Evolutionary conservation across 2,888 invertebrate genomes (phyloP), one percentile per base, ranked within the genome.

Genomic region (Amphipyra tragopoginis): DNA sequence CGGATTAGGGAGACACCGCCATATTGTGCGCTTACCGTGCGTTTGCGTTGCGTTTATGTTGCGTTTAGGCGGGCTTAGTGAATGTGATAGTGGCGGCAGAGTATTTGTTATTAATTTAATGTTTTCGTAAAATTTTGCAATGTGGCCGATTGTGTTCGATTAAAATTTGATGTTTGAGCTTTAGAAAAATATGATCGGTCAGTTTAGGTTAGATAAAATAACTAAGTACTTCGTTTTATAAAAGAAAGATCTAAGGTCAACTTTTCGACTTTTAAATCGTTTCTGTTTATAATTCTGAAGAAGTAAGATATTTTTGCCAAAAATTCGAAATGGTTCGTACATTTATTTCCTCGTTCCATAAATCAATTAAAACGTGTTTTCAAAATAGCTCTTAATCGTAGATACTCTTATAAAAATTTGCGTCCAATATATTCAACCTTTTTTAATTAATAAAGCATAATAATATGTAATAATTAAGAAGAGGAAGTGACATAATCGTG

Each of bases 1-100:
- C 80, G 81, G 82, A 83, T 86, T 86, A 86, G 79, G 79, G 80
- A 49, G 81, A 76, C 63, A 75, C 67, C 75, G 77, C 75, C 68
- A 49, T 58, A 64, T 61, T 65, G 62, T 54, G 60, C 64, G 53
- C 49, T 59, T 21, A 60, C 54, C 34, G 36, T 57, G 55, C 61
- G 53, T 52, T 62, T 33, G 7, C 45, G 36, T 39, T 54, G 38
- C 26, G 21, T 50, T 54, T 47, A 65, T 42, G 29, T 5, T 48
- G 59, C 53, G 51, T 67, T 65, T 65, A 73, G 58, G 15, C 34
- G n/a, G 51, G 62, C 38, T 74, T 75, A 67, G 47, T 39, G 44
- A 38, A 57, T 64, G 14, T 39, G 21, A 43, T 48, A 42, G 49
- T 14, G 34, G 21, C 34, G 21, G 21, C n/a, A 51, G 21, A 52